Evolutionary conservation across 2,888 invertebrate species (phyloP).

Genomic region (Melitaea athalia): DNA sequence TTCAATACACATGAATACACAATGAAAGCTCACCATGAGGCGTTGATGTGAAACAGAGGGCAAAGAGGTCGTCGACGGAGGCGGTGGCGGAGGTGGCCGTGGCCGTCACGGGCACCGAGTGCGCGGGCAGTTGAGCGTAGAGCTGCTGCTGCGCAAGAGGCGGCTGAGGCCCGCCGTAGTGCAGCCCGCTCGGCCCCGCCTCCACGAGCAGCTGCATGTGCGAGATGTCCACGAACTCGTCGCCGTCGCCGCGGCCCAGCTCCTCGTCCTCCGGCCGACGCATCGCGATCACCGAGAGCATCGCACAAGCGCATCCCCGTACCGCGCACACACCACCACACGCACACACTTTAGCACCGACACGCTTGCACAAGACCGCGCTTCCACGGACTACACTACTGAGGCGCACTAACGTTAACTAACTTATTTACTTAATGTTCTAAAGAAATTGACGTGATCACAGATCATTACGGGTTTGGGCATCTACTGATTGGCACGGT

Average conservation of each 20-base stretch:
- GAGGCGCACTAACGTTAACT: constrained; percentile 40
- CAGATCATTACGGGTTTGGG: constrained; percentile 69
- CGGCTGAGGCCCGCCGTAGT: constrained; percentile 74
- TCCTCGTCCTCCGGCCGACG: constrained; percentile 88
- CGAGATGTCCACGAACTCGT: constrained; percentile 92
- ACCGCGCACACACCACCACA: constrained; percentile 61
- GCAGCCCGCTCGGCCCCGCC: constrained; percentile 78
- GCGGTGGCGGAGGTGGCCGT: constrained; percentile 75
- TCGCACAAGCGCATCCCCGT: constrained; percentile 79
- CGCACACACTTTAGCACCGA: constrained; percentile 46
- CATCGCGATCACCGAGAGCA: constrained; percentile 87
- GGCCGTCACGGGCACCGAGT: constrained; percentile 54
- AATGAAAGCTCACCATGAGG: constrained; percentile 76
- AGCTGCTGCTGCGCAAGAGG: constrained; percentile 75
- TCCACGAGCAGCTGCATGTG: constrained; percentile 90
- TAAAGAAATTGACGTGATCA: constrained; percentile 75
- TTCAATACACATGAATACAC: too few species aligned
- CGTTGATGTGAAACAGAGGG: constrained; percentile 87
- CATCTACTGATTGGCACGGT: constrained; percentile 60
- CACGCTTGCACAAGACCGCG: constrained; percentile 40
- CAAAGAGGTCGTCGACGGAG: constrained; percentile 89
- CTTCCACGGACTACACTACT: constrained; percentile 40
- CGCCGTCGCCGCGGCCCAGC: constrained; percentile 79
- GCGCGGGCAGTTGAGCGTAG: constrained; percentile 63
- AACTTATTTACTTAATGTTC: constrained; percentile 58